Percentiles rank a stretch among this genome's conserved stretches.
Conservation (phyloP, 2,888 invertebrate species). For the Euplexia lucipara region DNA sequence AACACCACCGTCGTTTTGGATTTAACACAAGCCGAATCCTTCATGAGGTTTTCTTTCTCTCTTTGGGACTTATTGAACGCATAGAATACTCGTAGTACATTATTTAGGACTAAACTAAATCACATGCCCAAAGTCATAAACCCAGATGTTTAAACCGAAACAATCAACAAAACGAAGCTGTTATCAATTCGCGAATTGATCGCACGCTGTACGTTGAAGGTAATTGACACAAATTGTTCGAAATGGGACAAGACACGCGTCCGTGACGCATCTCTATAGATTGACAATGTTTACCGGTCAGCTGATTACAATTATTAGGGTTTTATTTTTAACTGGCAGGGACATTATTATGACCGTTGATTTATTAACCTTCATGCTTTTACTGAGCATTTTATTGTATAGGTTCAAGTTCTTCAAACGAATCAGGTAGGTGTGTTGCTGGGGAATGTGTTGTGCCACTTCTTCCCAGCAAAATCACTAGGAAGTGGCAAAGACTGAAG, state of each 20-base stretch:
- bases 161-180: conserved; percentile 40
- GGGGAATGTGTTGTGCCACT: no score
- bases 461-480: no score
- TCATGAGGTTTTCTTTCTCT: no score
- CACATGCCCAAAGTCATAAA: conserved; percentile 22
- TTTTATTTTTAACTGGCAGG: no score
- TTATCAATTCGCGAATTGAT: conserved; percentile 47
- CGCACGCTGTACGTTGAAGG: conserved; percentile 20
- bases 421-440: no score
- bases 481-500: no score
- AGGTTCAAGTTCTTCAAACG: no score
- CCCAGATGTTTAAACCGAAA: conserved; percentile 19
- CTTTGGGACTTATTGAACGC: not conserved
- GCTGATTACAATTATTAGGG: not conserved
- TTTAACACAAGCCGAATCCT: no score
- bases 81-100: not conserved
- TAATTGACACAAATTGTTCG: conserved; percentile 57
- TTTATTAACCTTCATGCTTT: no score
- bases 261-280: conserved; percentile 27
- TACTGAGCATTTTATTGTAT: no score
- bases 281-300: conserved; percentile 7
- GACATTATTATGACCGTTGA: no score
- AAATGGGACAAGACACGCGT: conserved; percentile 19
- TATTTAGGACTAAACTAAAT: conserved; percentile 22
- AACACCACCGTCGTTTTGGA: not conserved